phyloP scores from a whole-genome alignment of 2,113 vertebrate species.

The Hipposideros armiger region DNA sequence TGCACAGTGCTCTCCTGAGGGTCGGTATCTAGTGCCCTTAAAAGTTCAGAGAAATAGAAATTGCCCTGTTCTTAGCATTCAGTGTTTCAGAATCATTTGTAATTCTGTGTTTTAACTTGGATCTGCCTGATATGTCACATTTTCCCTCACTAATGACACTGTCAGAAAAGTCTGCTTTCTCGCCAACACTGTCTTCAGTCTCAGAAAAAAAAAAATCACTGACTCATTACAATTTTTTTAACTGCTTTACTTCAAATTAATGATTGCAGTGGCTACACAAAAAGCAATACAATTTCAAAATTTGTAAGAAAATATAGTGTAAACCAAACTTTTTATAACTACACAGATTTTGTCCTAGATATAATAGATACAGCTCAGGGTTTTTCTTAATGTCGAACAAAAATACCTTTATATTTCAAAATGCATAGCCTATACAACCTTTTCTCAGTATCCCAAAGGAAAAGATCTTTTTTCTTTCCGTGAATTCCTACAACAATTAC shows the following conservation, averaged over 20 bases:
- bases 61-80: not conserved
- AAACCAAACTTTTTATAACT: not conserved
- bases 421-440: not conserved
- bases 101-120: constrained; percentile 40
- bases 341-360: not conserved
- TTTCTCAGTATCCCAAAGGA: not conserved
- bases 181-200: not conserved
- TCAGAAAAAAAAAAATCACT: not conserved
- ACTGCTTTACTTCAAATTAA: not conserved
- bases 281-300: not conserved
- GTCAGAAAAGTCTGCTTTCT: not conserved
- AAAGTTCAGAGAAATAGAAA: constrained; percentile 27
- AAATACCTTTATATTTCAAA: constrained; percentile 40
- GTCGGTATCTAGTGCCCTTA: not conserved
- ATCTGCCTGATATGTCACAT: not conserved
- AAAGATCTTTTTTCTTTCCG: not conserved
- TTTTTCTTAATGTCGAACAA: not conserved
- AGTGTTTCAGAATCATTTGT: not conserved
- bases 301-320: not conserved
- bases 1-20: not conserved
- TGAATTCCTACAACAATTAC: not conserved
- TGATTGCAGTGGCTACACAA: not conserved
- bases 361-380: not conserved
- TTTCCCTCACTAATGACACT: constrained; percentile 12
- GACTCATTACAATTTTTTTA: constrained; percentile 21